Base-by-base conservation (phyloP, 1,140 invertebrate genomes). In the Saccostrea cuccullata region DNA sequence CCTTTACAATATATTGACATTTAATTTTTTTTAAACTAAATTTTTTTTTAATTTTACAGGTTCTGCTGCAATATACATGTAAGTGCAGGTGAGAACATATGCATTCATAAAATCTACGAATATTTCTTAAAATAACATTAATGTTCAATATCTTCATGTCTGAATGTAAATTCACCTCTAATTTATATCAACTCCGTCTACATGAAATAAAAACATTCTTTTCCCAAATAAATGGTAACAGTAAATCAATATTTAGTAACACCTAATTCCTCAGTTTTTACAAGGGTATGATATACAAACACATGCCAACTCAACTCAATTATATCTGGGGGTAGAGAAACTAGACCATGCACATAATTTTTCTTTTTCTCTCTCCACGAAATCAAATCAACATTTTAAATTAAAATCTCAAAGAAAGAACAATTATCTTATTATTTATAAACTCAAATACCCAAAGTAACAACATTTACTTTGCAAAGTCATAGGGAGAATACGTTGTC, bases 381-480 rank as follows among this genome's bases (percentile, higher is more conserved):
- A 77, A 77, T 77, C 70, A 77, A 77, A 77, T 77, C 70, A 77
- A 77, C 70, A 77, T 77, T 77, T 77, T 77, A 77, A 64, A 77
- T 77, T 26, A 30, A 47, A 77, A 77, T 77, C 70, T 77, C 70
- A 36, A 36, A 30, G 30, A 40, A 77, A 26, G 70, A 36, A 77
- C 26, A 9, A 77, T 77, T 77, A 77, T 77, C 70, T 77, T 77
- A 77, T 77, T 77, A 77, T 77, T 77, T 77, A 77, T 77, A 26
- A 77, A 77, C 26, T 77, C 70, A 77, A 77, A 77, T 77, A 77
- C 23, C 70, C 30, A 26, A 30, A 3, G 15, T 77, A 77, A 77
- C 70, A 77, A 77, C 70, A 77, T 77, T 77, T 77, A 36, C 70
- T 77, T 77, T 36, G 26, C 26, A 77, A 77, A 77, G 70, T 77